phyloP scores from a whole-genome alignment of 1,140 invertebrate genomes.

The Drosophila mayri region DNA sequence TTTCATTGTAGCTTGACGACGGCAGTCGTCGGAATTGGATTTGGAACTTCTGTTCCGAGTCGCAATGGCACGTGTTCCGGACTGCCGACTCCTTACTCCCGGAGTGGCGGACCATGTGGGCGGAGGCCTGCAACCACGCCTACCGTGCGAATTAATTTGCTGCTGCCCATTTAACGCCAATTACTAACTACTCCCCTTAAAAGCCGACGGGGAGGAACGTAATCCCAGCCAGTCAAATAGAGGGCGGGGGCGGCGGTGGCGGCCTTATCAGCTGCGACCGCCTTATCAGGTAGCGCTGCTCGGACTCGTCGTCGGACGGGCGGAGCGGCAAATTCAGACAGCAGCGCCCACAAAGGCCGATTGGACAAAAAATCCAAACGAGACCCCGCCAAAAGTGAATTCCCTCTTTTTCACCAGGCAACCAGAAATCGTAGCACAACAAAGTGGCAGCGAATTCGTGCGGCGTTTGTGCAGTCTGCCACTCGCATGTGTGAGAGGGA shows the following conservation, averaged over 20 bases:
- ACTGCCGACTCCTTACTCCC: slow-evolving; percentile 14
- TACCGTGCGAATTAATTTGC: slow-evolving; percentile 80
- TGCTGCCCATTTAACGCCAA: slow-evolving; percentile 59
- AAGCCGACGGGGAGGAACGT: slow-evolving; percentile 45
- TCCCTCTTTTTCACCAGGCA: slow-evolving; percentile 85
- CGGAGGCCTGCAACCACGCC: slow-evolving; percentile 81
- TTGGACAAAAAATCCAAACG: slow-evolving; percentile 81
- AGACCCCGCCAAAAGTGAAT: slow-evolving; percentile 85
- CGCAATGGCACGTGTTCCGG: slow-evolving; percentile 30
- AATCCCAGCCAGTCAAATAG: slow-evolving; percentile 57
- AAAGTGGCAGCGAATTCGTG: slow-evolving; percentile 47
- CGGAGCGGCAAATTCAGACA: slow-evolving; percentile 79
- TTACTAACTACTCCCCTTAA: slow-evolving; percentile 66
- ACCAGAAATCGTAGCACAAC: slow-evolving; percentile 55
- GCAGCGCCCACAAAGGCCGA: slow-evolving; percentile 81
- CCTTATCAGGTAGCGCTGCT: slow-evolving; percentile 64
- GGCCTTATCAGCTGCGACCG: slow-evolving; percentile 63
- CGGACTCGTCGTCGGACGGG: slow-evolving; percentile 60
- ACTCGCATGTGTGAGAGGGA: slow-evolving; percentile 44
- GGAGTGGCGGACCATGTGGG: slow-evolving; percentile 52
- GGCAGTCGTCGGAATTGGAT: slow-evolving; percentile 59
- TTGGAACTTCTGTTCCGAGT: slow-evolving; percentile 49
- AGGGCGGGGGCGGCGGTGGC: slow-evolving; percentile 29
- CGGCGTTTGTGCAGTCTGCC: slow-evolving; percentile 44
- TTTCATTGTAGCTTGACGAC: slow-evolving; percentile 26